Conservation (phyloP, 2,888 invertebrate species). For the Sycophila texana region DNA sequence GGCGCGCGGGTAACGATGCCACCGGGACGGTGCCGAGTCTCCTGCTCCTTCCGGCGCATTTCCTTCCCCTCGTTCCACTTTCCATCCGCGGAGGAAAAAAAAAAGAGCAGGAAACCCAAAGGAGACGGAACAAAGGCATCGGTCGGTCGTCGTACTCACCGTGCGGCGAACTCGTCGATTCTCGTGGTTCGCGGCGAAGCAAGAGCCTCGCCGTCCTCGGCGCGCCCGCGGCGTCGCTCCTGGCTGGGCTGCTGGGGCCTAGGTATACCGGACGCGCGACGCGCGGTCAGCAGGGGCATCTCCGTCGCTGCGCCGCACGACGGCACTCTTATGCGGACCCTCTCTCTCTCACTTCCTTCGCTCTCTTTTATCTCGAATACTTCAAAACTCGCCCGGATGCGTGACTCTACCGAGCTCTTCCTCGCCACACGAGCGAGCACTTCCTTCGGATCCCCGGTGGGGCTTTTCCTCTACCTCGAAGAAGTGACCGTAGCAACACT, state of each 20-base stretch:
- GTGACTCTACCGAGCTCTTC: neutral
- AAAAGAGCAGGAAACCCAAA: neutral
- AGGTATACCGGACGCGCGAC: constrained; percentile 33
- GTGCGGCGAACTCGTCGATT: constrained; percentile 54
- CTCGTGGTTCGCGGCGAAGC: constrained; percentile 34
- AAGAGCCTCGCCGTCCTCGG: constrained; percentile 38
- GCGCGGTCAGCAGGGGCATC: constrained; percentile 54
- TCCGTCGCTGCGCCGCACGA: constrained; percentile 21
- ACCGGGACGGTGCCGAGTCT: neutral
- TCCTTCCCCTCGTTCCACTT: too few species aligned
- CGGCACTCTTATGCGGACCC: neutral
- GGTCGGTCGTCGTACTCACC: constrained; percentile 2
- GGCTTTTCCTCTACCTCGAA: constrained; percentile 7
- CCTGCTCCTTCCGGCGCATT: neutral
- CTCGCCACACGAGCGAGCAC: neutral
- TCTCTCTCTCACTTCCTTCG: constrained; percentile 4
- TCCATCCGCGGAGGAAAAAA: too few species aligned
- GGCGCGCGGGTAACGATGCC: neutral
- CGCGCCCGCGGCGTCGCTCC: constrained; percentile 9
- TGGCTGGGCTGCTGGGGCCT: constrained; percentile 12
- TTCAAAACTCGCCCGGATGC: neutral
- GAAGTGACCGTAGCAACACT: neutral
- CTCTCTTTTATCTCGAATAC: neutral
- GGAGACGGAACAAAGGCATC: neutral
- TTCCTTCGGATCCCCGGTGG: constrained; percentile 33